These are phyloP conservation scores for Plemyria rubiginata DNA, from an alignment of 2,888 invertebrate species.

Conservation along the genomic window DNA sequence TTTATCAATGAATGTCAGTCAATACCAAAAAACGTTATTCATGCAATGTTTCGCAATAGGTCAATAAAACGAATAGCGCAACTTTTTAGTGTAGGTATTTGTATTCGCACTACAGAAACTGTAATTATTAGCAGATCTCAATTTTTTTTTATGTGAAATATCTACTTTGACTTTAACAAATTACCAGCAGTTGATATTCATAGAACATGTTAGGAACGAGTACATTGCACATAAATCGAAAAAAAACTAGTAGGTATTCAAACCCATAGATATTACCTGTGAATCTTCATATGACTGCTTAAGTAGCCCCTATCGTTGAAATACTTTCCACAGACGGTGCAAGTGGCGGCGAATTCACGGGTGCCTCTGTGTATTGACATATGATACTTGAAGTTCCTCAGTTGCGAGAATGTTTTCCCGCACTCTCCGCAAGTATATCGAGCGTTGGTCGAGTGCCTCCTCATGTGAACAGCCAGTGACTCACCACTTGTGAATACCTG, in stretches of 20 bases:
- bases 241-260: neutral
- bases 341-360: constrained; percentile 90
- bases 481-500: constrained; percentile 62
- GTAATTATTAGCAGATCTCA: too few species aligned
- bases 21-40: neutral
- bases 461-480: constrained; percentile 53
- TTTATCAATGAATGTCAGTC: neutral
- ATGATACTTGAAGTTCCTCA: constrained; percentile 94
- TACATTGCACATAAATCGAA: neutral
- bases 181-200: too few species aligned
- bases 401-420: constrained; percentile 92
- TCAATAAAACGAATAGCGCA: too few species aligned
- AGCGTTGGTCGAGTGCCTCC: constrained; percentile 59
- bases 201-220: too few species aligned
- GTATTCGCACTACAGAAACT: too few species aligned
- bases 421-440: constrained; percentile 90
- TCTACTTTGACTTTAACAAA: too few species aligned
- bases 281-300: constrained; percentile 94
- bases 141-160: too few species aligned
- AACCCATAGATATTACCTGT: constrained; percentile 72
- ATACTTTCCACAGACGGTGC: constrained; percentile 89
- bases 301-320: constrained; percentile 94
- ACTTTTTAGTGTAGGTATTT: too few species aligned
- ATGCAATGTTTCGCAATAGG: too few species aligned
- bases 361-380: constrained; percentile 92